Conservation (phyloP, 2,888 invertebrate genomes). For the Rhopalosiphum nymphaeae region DNA sequence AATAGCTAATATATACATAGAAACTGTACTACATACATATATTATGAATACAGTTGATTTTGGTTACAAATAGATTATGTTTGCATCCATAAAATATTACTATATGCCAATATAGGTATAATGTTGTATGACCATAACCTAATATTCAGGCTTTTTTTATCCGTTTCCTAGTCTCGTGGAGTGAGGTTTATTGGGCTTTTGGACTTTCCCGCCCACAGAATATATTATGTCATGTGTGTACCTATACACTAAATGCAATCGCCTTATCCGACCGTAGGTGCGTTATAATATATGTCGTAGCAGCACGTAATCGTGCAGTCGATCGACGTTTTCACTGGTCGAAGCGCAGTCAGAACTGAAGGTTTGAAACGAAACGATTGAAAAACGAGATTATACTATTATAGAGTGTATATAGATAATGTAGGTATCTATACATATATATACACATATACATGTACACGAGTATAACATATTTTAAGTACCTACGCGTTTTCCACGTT, state of each 20-base stretch:
- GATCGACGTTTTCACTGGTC: neutral
- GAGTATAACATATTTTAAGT: neutral
- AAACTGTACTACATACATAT: neutral
- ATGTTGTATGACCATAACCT: neutral
- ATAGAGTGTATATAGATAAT: neutral
- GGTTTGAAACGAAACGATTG: constrained; percentile 29
- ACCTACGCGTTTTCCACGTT: constrained; percentile 8
- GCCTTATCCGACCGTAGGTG: neutral
- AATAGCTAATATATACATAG: no score
- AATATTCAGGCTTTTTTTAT: neutral
- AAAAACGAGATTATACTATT: constrained; percentile 12
- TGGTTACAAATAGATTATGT: neutral
- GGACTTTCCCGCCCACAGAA: neutral
- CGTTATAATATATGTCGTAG: neutral
- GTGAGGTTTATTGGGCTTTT: neutral
- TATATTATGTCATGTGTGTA: neutral
- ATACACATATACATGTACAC: neutral
- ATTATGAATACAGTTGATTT: neutral
- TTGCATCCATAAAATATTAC: neutral
- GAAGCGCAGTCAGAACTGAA: neutral
- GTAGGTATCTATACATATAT: neutral
- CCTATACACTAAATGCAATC: neutral
- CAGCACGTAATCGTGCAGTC: neutral
- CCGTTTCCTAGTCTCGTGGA: neutral
- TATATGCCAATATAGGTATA: neutral